Percentiles rank a stretch among this genome's conserved stretches.
Evolutionary conservation across 2,797 vertebrate genomes (phyloP).

Genomic region (Hypotaenidia philippensis): DNA sequence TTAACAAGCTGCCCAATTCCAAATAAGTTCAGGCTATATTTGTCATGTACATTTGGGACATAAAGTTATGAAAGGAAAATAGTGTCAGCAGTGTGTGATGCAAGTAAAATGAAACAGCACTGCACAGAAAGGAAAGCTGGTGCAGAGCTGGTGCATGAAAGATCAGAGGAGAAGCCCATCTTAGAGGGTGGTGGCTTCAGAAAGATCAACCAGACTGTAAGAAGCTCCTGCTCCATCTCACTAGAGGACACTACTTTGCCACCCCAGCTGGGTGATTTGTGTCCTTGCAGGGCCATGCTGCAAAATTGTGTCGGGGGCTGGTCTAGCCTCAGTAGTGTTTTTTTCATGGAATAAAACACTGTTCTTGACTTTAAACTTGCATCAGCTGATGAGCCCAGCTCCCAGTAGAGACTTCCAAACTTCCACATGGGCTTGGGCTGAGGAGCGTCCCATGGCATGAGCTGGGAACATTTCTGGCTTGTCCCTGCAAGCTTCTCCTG

Average conservation of each 20-base stretch:
- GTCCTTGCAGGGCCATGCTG: not conserved
- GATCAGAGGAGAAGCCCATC: rapidly evolving
- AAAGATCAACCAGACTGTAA: not conserved
- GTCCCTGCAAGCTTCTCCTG: not conserved
- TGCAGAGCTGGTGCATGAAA: rapidly evolving
- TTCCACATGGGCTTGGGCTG: not conserved
- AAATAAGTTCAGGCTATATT: not conserved
- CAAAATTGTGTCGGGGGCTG: not conserved
- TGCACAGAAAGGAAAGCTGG: not conserved
- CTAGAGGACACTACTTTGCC: not conserved
- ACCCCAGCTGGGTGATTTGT: not conserved
- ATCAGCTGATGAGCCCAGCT: not conserved
- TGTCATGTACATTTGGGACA: not conserved
- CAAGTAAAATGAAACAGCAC: not conserved
- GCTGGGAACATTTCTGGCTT: rapidly evolving
- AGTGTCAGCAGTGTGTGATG: not conserved
- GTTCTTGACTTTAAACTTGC: not conserved
- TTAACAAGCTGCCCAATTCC: not conserved
- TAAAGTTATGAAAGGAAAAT: not conserved
- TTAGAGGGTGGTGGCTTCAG: not conserved
- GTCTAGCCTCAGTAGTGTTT: not conserved
- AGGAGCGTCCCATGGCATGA: rapidly evolving
- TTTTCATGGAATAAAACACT: not conserved
- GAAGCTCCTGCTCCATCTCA: not conserved
- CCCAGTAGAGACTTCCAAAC: not conserved